Evolutionary conservation across 2,888 invertebrate species (phyloP), one percentile per base, ranked within the genome.

Genomic region (Melanophora roralis): DNA sequence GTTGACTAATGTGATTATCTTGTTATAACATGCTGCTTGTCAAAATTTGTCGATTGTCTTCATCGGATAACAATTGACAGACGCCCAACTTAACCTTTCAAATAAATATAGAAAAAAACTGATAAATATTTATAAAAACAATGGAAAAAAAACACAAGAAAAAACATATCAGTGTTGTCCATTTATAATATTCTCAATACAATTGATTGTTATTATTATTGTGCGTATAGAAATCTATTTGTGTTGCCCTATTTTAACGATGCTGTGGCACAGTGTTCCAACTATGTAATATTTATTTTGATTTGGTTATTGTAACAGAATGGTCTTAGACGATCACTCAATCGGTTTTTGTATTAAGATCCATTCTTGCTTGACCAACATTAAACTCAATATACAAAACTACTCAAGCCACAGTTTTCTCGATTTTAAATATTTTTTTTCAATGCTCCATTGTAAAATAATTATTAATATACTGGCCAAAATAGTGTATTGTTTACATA

Each of bases 1-100:
- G 80, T 80, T 76, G 81, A 74, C 85, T 88, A 88, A 88, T 88
- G 87, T 88, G 89, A 88, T 88, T 88, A 88, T 88, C 87, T 85
- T 88, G 87, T 88, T 79, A 69, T 68, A 49, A 79, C 78, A 85
- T 84, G 85, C 82, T 84, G 87, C 87, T 84, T 87, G 87, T 88
- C 86, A 83, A 68, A 83, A 87, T 86, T 84, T 86, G 83, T 85
- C 86, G 83, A 83, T 83, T 79, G 82, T 78, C 82, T 82, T 77
- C 76, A 82, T 82, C 80, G 78, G 78, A 80, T 82, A 83, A 82
- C 82, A 82, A 81, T 81, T 83, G 83, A 82, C 82, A 83, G 76
- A 67, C 73, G 71, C 74, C 79, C 74, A 60, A 72, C 72, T 76
- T 76, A 80, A 80, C 72, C 80, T 80, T 68, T 80, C 62, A 45